Base-by-base conservation (phyloP, 2,113 vertebrate genomes). In the Hemiprocne comata region DNA sequence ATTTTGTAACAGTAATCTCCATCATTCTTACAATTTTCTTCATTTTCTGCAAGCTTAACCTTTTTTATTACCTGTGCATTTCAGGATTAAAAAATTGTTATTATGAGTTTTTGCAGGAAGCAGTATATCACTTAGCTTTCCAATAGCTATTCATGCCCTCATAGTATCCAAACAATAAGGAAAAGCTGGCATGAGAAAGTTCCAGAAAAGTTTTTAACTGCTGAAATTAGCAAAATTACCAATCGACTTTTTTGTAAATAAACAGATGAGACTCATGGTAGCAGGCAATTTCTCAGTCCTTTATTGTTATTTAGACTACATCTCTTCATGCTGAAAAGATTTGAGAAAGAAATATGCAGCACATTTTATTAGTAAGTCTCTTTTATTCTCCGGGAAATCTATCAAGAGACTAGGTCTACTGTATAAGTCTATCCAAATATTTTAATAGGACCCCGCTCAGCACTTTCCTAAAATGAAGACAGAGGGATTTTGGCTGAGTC, bases 401-500 rank as follows among this genome's bases (percentile, higher is more conserved):
- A 66, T 44, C 92, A 87, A 88, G 91, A 95, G 84, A 90, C 65
- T 85, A 65, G 17, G 62, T 79, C 80, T 93, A 81, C 40, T 82
- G 7, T 73, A 28, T 60, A 77, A 91, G 69, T 62, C 75, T 85
- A 91, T 87, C 92, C 76, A 95, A 95, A 93, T 91, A 86, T 94
- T 97, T 95, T 91, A 94, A 96, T 93, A 95, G 62, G 75, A 88
- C 65, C 67, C 76, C 0, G 1, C 79, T 95, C 94, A 96, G 87
- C 88, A 90, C 75, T 96, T 96, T 93, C 48, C 64, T 79, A 84
- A 90, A 94, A 97, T 94, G 70, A 96, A 89, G 83, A 94, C 6
- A 76, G 79, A 93, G 71, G 38, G 84, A 94, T 94, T 92, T 94
- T 95, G 81, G 54, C 86, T 93, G 57, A 76, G 80, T 85, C 53